Evolutionary conservation across 2,113 vertebrate genomes (phyloP).

Genomic region (Psittacara wagleri): DNA sequence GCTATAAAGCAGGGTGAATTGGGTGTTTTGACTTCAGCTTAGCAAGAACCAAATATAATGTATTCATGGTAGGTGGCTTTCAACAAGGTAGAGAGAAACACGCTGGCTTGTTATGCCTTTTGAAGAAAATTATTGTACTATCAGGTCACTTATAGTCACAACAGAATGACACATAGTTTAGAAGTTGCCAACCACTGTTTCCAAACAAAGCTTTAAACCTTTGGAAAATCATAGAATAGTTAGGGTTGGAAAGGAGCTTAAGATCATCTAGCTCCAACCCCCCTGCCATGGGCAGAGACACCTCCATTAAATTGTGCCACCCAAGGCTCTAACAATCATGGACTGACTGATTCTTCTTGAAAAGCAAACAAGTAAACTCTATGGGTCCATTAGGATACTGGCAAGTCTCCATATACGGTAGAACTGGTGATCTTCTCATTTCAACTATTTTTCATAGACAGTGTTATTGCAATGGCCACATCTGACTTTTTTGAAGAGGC

Average conservation of each 20-base stretch:
- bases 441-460: not conserved
- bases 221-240: not conserved
- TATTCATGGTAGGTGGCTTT: conserved; percentile 5
- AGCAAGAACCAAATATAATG: conserved; percentile 20
- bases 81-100: not conserved
- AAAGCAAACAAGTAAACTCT: not conserved
- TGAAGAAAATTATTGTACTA: not conserved
- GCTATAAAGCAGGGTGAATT: conserved; percentile 15
- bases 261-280: no score
- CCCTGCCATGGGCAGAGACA: no score
- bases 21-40: not conserved
- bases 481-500: not conserved
- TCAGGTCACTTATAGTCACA: not conserved
- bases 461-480: not conserved
- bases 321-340: not conserved
- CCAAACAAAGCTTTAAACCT: not conserved
- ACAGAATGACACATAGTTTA: not conserved
- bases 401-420: not conserved
- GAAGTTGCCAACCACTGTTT: not conserved
- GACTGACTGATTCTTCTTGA: not conserved
- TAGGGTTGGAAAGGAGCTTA: no score
- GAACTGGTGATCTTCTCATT: not conserved
- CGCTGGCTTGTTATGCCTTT: not conserved
- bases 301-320: no score
- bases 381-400: not conserved